phyloP scores from a whole-genome alignment of 2,888 invertebrate species.

The Volucella inanis region DNA sequence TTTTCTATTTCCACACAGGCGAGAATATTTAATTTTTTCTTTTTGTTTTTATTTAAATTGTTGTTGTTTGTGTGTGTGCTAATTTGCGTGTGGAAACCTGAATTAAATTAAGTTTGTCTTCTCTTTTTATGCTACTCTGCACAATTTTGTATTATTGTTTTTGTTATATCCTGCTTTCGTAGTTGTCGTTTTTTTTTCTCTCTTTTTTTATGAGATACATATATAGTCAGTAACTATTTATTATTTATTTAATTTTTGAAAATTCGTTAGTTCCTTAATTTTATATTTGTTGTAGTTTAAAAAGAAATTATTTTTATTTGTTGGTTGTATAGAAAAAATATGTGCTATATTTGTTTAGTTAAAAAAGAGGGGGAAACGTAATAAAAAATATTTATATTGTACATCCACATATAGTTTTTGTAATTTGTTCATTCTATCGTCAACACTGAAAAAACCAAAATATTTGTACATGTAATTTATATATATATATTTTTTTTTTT shows the following conservation, averaged over 20 bases:
- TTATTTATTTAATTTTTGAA: constrained; percentile 34
- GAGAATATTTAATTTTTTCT: constrained; percentile 32
- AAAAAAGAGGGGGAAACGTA: background rate
- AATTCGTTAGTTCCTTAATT: constrained; percentile 71
- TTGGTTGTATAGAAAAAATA: constrained; percentile 63
- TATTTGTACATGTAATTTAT: constrained; percentile 55
- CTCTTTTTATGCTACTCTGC: constrained; percentile 53
- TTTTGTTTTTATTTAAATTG: constrained; percentile 4
- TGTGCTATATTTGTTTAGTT: constrained; percentile 42
- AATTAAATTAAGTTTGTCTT: constrained; percentile 73
- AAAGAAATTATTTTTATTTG: constrained; percentile 22
- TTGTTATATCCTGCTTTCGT: constrained; percentile 70
- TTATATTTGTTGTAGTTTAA: constrained; percentile 51
- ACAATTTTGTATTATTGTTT: constrained; percentile 60
- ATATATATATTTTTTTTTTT: constrained; percentile 8
- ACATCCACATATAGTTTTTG: constrained; percentile 45
- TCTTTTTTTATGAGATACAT: constrained; percentile 59
- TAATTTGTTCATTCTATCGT: constrained; percentile 1
- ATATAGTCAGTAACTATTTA: constrained; percentile 21
- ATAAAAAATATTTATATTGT: constrained; percentile 61
- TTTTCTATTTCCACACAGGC: constrained; percentile 71
- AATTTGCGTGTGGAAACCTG: constrained; percentile 63
- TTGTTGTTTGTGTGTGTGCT: constrained; percentile 42
- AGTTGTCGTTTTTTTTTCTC: constrained; percentile 30
- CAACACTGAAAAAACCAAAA: constrained; percentile 28